These are phyloP conservation scores for Hemithea aestivaria DNA, from an alignment of 2,888 invertebrate species.

Conservation along the genomic window DNA sequence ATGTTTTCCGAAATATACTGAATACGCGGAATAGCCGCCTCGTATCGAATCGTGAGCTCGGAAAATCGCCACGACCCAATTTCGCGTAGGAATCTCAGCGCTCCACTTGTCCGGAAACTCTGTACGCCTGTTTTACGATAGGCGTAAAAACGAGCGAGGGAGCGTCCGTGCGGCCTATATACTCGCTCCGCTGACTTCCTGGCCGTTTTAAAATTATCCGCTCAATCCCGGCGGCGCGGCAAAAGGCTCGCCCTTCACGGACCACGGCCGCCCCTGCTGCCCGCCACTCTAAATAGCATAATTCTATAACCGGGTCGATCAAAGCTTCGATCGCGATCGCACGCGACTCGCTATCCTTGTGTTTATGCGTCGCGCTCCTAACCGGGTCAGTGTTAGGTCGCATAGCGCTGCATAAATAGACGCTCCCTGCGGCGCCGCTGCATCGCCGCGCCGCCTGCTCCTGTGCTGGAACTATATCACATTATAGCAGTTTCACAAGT, in stretches of 20 bases:
- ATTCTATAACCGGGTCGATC: slow-evolving; percentile 47
- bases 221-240: slow-evolving; percentile 63
- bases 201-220: slow-evolving; percentile 70
- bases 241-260: slow-evolving; percentile 70
- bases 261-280: slow-evolving; percentile 54
- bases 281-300: slow-evolving; percentile 49
- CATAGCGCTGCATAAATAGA: slow-evolving; percentile 74
- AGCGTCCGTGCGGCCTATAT: slow-evolving; percentile 69
- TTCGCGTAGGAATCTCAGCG: slow-evolving; percentile 53
- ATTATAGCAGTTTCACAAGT: slow-evolving; percentile 54
- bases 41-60: slow-evolving; percentile 38
- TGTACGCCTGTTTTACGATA: slow-evolving; percentile 57
- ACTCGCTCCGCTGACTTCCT: slow-evolving; percentile 70
- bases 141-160: slow-evolving; percentile 55
- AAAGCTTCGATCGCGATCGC: slow-evolving; percentile 23
- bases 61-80: slow-evolving; percentile 60
- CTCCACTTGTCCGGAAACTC: slow-evolving; percentile 69
- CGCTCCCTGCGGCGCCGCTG: slow-evolving; percentile 40
- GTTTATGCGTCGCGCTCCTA: slow-evolving; percentile 63
- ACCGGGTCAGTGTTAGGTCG: slow-evolving; percentile 78
- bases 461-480: slow-evolving; percentile 43
- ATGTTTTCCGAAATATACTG: slow-evolving; percentile 60
- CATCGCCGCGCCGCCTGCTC: slow-evolving; percentile 28
- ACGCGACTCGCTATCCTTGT: slow-evolving; percentile 56
- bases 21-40: slow-evolving; percentile 36